Evolutionary conservation across 2,797 vertebrate species (phyloP).

Genomic region (Falco berigora): DNA sequence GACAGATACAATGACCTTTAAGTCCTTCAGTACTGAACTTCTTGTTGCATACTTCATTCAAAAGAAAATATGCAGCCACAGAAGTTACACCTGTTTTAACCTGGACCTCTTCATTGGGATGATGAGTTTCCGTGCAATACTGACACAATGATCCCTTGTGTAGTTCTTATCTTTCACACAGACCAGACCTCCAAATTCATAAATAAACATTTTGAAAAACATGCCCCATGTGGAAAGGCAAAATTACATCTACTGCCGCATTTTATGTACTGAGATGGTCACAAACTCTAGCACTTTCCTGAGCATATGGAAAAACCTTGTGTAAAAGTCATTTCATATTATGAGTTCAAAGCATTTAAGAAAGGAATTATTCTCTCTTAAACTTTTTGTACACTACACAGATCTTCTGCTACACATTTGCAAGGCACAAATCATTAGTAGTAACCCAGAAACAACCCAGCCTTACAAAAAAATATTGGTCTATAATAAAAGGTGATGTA

Average conservation of each 20-base stretch:
- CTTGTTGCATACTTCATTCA: not conserved
- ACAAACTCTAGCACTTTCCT: not conserved
- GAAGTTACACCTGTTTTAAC: not conserved
- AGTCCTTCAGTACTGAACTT: not conserved
- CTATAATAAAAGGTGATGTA: not conserved
- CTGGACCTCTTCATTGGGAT: not conserved
- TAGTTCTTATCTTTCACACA: not conserved
- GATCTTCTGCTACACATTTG: not conserved
- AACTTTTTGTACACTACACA: not conserved
- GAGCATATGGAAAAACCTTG: not conserved
- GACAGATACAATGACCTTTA: conserved; percentile 14
- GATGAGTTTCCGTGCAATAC: not conserved
- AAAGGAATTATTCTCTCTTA: not conserved
- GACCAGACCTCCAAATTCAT: not conserved
- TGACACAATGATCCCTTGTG: rapidly evolving
- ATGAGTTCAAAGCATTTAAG: not conserved
- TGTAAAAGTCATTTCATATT: not conserved
- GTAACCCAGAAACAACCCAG: not conserved
- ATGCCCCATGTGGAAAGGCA: not conserved
- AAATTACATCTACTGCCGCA: not conserved
- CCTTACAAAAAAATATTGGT: not conserved
- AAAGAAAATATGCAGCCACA: not conserved
- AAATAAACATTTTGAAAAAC: not conserved
- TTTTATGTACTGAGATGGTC: not conserved
- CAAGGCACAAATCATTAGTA: not conserved